Base-by-base conservation (phyloP, 2,888 invertebrate species). In the Melanophora roralis region DNA sequence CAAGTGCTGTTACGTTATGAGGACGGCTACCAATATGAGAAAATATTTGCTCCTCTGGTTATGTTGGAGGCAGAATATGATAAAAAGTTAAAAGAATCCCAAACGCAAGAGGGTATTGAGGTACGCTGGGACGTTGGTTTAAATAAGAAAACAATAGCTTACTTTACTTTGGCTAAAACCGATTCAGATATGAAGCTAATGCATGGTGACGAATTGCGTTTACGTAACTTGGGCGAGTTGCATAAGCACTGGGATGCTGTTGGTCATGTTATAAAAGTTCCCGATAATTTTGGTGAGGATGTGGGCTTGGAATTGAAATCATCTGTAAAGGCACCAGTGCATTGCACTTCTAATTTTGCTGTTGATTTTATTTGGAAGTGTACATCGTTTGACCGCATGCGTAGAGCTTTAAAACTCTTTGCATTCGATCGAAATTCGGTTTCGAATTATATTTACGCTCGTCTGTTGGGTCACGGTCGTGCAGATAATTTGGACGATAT, bases 351-450 rank as follows among this genome's bases (percentile, higher is more conserved):
- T 83, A 98, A 97, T 90, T 99, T 98, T 90, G 97, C 97, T 0
- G 97, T 99, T 4, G 99, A 99, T 90, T 99, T 98, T 89, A 98
- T 99, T 62, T 99, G 98, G 99, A 99, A 99, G 90, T 97, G 98
- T 83, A 99, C 98, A 0, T 97, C 97, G 27, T 99, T 99, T 90
- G 98, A 98, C 90, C 94, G 98, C 85, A 99, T 99, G 98, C 97
- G 98, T 87, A 92, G 96, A 62, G 98, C 99, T 0, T 90, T 99
- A 78, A 94, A 96, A 67, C 97, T 97, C 89, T 98, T 99, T 90
- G 98, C 98, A 1, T 96, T 98, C 47, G 98, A 99, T 87, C 98
- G 98, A 85, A 94, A 95, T 1, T 98, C 98, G 0, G 98, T 99
- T 0, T 99, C 99, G 0, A 96, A 96, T 14, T 99, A 97, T 90